Percentiles rank a stretch among this genome's conserved stretches.
These are phyloP conservation scores for Ciconia nigra DNA, from an alignment of 2,797 vertebrate genomes.

Conservation along the genomic window DNA sequence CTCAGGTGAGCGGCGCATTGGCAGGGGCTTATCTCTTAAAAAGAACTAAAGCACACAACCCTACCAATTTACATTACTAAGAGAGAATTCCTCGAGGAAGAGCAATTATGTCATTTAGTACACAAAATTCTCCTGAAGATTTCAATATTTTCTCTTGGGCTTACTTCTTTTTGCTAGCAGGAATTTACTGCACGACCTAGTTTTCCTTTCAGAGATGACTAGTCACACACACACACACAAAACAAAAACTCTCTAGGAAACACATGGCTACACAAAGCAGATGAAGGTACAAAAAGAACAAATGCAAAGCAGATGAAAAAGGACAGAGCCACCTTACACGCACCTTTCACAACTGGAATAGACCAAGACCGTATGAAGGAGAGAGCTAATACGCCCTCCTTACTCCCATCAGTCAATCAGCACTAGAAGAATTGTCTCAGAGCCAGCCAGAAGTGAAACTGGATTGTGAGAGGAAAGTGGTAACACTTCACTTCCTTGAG, in stretches of 20 bases:
- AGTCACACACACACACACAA: background rate
- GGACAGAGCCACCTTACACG: background rate
- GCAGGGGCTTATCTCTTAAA: slow-evolving; percentile 8
- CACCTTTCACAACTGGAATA: background rate
- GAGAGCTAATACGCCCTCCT: background rate
- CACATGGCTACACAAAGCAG: background rate
- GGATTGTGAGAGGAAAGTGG: background rate
- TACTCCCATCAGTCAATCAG: background rate
- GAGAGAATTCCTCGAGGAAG: slow-evolving; percentile 33
- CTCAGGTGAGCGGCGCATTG: background rate
- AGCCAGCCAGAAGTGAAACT: background rate
- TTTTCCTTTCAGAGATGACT: slow-evolving; percentile 46
- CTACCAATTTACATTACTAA: background rate
- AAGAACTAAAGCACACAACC: background rate
- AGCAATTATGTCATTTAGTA: slow-evolving; percentile 46
- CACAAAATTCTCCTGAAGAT: slow-evolving; percentile 24
- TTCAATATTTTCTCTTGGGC: background rate
- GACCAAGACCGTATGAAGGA: background rate
- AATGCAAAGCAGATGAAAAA: background rate
- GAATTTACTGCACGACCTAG: slow-evolving; percentile 23
- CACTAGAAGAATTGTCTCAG: background rate
- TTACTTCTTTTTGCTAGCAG: background rate
- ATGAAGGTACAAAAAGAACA: background rate
- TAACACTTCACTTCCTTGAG: background rate
- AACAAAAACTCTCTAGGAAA: slow-evolving; percentile 29